phyloP scores from a whole-genome alignment of 1,140 invertebrate genomes.

The Anadara kagoshimensis region DNA sequence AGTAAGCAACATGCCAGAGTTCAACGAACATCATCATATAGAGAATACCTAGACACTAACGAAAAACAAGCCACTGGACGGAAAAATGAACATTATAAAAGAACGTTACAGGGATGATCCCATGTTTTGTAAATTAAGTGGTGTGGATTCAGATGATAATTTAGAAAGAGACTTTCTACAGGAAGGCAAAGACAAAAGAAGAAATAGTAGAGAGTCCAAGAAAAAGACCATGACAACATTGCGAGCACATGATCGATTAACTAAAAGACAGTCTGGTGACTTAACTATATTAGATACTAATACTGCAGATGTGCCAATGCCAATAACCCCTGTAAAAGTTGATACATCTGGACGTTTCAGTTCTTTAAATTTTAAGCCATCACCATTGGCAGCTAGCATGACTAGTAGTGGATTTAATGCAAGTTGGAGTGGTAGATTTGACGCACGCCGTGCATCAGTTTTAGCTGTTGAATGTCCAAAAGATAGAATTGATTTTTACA shows the following conservation, averaged over 20 bases:
- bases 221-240: constrained; percentile 59
- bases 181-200: constrained; percentile 33
- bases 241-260: constrained; percentile 51
- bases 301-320: constrained; percentile 45
- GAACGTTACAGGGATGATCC: constrained; percentile 57
- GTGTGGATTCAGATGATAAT: constrained; percentile 64
- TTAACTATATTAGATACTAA: constrained; percentile 47
- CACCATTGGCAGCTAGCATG: constrained; percentile 9
- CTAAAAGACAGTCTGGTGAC: constrained; percentile 58
- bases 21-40: constrained; percentile 40
- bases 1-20: constrained; percentile 30
- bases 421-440: constrained; percentile 10
- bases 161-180: constrained; percentile 50
- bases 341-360: constrained; percentile 47
- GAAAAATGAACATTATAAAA: constrained; percentile 55
- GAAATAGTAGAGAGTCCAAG: constrained; percentile 46
- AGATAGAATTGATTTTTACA: constrained; percentile 79
- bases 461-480: constrained; percentile 69
- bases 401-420: constrained; percentile 8
- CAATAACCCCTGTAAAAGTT: constrained; percentile 40
- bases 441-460: constrained; percentile 32
- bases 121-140: constrained; percentile 52
- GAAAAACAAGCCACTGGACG: constrained; percentile 25
- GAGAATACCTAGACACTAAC: constrained; percentile 37
- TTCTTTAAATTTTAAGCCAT: constrained; percentile 21